These are phyloP conservation scores for Halcyon chelicuti DNA, from an alignment of 2,797 vertebrate genomes.

Conservation along the genomic window DNA sequence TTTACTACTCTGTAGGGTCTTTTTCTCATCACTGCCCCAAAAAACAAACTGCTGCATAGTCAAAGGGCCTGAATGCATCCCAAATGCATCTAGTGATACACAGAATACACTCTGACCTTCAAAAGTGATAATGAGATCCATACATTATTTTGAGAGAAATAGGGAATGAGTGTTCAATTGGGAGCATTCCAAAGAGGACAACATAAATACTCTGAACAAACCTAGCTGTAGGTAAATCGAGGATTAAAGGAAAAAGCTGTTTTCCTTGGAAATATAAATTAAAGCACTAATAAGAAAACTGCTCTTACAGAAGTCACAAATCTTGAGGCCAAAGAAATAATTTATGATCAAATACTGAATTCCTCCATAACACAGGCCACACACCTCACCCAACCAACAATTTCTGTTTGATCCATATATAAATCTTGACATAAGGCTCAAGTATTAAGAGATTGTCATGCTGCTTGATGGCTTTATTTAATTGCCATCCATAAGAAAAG, in stretches of 20 bases:
- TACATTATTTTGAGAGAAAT: background rate
- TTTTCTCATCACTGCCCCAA: background rate
- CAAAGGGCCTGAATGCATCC: background rate
- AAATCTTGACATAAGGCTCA: background rate
- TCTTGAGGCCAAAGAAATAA: background rate
- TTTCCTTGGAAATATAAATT: background rate
- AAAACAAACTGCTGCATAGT: background rate
- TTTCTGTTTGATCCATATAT: background rate
- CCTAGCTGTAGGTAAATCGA: background rate
- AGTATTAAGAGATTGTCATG: background rate
- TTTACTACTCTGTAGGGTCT: background rate
- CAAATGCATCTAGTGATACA: background rate
- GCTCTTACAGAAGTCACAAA: background rate
- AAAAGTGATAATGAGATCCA: background rate
- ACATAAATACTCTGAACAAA: background rate
- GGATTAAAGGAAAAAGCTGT: background rate
- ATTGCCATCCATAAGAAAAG: background rate
- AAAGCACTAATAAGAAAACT: background rate
- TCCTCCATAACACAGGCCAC: background rate
- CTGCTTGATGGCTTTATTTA: background rate
- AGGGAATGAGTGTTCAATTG: rapidly evolving
- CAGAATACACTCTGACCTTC: background rate
- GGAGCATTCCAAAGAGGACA: background rate
- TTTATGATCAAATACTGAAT: background rate
- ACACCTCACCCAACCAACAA: background rate